Conservation (phyloP, 2,797 vertebrate species). For the Rhincodon typus region DNA sequence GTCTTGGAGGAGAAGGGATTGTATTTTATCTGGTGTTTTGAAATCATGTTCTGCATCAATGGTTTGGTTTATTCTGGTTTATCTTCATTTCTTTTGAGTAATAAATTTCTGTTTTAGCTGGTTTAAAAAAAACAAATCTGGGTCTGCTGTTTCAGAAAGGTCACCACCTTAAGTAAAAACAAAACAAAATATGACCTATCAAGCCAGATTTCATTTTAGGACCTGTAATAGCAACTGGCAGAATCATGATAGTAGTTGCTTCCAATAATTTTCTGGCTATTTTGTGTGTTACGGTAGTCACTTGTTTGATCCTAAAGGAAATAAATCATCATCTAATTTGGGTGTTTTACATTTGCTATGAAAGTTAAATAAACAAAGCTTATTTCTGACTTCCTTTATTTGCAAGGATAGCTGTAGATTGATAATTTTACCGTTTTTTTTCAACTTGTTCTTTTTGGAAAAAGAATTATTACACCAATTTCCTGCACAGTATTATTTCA, state of each 20-base stretch:
- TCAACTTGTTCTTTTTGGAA: neutral
- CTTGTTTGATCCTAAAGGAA: neutral
- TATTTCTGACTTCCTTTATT: neutral
- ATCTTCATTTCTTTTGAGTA: too few relatives aligned
- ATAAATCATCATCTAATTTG: neutral
- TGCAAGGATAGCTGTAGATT: neutral
- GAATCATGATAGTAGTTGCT: neutral
- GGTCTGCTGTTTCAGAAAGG: too few relatives aligned
- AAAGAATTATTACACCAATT: neutral
- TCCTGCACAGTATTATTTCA: neutral
- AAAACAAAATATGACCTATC: too few relatives aligned
- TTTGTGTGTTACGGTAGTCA: neutral
- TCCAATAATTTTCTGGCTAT: neutral
- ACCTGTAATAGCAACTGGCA: too few relatives aligned
- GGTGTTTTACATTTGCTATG: neutral
- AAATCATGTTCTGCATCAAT: too few relatives aligned
- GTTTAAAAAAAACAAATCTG: too few relatives aligned
- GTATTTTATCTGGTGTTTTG: too few relatives aligned
- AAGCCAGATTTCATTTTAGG: too few relatives aligned
- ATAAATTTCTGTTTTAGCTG: too few relatives aligned
- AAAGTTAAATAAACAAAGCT: neutral
- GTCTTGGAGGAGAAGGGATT: too few relatives aligned
- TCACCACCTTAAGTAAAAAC: too few relatives aligned
- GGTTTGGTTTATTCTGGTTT: too few relatives aligned
- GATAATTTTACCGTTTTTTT: neutral